These are phyloP conservation scores for Callospermophilus lateralis DNA, from an alignment of 2,113 vertebrate genomes.

Conservation along the genomic window DNA sequence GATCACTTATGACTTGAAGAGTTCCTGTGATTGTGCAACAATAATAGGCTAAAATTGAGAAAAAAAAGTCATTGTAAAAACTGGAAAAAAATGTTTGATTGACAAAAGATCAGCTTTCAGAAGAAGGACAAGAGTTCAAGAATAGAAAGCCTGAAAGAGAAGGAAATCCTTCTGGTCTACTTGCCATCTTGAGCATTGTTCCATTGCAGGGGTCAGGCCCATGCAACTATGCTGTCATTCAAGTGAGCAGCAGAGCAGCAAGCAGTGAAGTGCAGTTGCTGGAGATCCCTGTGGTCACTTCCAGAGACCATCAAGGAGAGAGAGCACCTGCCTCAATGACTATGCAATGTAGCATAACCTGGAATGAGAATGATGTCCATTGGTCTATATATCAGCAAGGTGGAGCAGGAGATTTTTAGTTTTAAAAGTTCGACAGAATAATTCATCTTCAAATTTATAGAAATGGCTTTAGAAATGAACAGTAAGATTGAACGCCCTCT, in stretches of 20 bases:
- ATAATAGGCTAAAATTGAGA: neutral
- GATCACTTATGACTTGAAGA: neutral
- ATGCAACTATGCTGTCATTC: too few species aligned
- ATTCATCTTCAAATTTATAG: neutral
- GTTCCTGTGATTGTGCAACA: neutral
- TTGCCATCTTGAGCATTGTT: neutral
- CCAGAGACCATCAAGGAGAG: neutral
- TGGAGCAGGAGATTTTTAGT: neutral
- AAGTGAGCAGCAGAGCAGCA: neutral
- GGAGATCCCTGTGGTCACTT: neutral
- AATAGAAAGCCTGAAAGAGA: neutral
- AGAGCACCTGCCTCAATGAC: neutral
- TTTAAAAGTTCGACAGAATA: neutral
- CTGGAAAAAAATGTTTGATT: neutral
- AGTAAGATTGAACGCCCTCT: neutral
- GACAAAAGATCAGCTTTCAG: neutral
- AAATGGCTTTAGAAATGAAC: neutral
- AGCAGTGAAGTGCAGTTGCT: neutral
- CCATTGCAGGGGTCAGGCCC: neutral
- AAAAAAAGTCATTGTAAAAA: neutral
- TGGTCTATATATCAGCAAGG: neutral
- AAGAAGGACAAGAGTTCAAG: neutral
- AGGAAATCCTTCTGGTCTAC: neutral
- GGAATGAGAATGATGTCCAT: neutral
- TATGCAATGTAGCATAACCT: neutral